Base-by-base conservation (phyloP, 1,140 invertebrate genomes). In the Marisa cornuarietis region DNA sequence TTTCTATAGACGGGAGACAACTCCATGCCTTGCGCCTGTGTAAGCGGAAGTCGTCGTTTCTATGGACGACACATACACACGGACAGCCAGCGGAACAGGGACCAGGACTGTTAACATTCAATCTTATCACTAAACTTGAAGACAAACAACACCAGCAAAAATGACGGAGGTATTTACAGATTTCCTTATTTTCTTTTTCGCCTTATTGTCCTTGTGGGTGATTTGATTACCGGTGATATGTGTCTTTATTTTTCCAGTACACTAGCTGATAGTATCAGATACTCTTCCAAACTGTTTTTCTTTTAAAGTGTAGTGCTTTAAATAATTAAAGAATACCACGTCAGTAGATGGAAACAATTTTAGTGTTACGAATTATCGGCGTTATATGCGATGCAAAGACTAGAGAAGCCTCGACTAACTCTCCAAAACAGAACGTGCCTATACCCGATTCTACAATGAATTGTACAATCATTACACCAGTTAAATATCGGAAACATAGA, bases 101-200 rank as follows among this genome's bases (percentile, higher is more conserved):
- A 3, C 24, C n/a, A 65, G 10, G 62, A 63, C 20, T 20, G 9
- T 7, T 14, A 11, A 0, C 20, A 16, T 65, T 26, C 31, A 49
- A 18, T 66, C 16, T 42, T 5, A 66, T 16, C 61, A 66, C 22
- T 52, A 14, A n/a, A 9, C 71, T 31, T 20, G 16, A 18, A 14
- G 18, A 13, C 51, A 24, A 31, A 7, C 54, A 52, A 68, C 0
- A 52, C 58, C 49, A 58, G 54, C 24, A 22, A 77, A 42, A 18
- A 77, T 77, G 76, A 68, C 76, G 24, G 76, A 77, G 76, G 76
- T 77, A 24, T 69, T 26, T 77, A 69, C 24, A 20, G 4, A 54
- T 52, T 77, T n/a, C 18, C 54, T 54, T 11, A 26, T 7, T 20
- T 54, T n/a, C 2, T 54, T n/a, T 10, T 22, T 26, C 22, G 4